Evolutionary conservation across 2,113 vertebrate genomes (phyloP).

Genomic region (Passer montanus): DNA sequence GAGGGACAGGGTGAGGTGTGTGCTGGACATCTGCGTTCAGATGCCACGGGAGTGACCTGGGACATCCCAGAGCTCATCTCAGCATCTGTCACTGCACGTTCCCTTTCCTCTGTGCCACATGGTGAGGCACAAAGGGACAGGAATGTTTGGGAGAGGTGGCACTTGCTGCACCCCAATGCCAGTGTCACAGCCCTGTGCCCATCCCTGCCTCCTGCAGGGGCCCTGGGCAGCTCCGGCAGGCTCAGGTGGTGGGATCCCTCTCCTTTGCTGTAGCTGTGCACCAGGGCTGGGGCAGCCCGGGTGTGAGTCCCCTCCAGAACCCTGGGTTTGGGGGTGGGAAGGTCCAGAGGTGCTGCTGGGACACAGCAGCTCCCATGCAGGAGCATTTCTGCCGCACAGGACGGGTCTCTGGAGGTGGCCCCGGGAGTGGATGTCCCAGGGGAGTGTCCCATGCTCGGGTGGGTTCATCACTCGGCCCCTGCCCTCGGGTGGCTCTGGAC

Average conservation of each 20-base stretch:
- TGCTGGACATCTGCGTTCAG: neutral
- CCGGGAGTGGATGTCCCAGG: rapidly evolving
- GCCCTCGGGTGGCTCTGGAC: neutral
- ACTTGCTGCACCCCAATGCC: neutral
- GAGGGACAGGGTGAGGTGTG: neutral
- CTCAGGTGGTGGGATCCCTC: rapidly evolving
- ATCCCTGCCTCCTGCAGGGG: neutral
- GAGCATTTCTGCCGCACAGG: neutral
- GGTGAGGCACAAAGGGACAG: neutral
- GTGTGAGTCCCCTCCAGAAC: neutral
- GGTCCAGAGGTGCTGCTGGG: neutral
- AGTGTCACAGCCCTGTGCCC: neutral
- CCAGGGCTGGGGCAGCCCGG: neutral
- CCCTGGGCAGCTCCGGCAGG: neutral
- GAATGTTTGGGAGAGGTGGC: rapidly evolving
- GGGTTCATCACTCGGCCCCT: rapidly evolving
- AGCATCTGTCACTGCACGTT: rapidly evolving
- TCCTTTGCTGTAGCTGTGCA: neutral
- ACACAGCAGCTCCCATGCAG: neutral
- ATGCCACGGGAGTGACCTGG: rapidly evolving
- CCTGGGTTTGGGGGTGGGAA: rapidly evolving
- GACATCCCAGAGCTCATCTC: neutral
- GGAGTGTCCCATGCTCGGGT: rapidly evolving
- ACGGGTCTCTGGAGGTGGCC: neutral
- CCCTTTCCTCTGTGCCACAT: rapidly evolving